phyloP scores from a whole-genome alignment of 2,113 vertebrate species.

The Tricholaema leucomelas region DNA sequence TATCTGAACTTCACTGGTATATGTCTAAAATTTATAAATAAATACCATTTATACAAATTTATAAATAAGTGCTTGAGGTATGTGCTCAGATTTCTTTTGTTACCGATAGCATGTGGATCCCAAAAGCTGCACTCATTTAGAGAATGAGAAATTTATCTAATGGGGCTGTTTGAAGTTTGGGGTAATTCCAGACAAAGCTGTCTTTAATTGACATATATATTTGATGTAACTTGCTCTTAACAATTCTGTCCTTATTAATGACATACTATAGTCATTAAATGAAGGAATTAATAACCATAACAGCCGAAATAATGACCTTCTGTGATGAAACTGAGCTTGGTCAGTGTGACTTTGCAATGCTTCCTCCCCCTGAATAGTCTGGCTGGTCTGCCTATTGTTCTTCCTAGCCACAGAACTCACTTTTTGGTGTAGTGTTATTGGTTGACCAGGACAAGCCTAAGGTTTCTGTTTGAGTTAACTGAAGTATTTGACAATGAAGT shows the following conservation, averaged over 20 bases:
- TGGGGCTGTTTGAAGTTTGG: neutral
- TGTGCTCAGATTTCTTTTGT: neutral
- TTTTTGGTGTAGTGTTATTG: neutral
- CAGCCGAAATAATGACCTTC: neutral
- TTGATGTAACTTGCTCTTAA: neutral
- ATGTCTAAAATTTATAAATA: neutral
- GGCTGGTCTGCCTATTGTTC: neutral
- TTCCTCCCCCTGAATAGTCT: neutral
- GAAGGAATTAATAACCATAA: neutral
- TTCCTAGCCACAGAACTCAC: neutral
- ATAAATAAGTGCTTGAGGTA: neutral
- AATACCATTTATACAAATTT: neutral
- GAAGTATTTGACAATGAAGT: neutral
- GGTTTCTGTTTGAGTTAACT: neutral
- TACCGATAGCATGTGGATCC: neutral
- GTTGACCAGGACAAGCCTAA: neutral
- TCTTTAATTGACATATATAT: neutral
- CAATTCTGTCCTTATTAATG: neutral
- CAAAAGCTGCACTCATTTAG: neutral
- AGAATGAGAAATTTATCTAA: neutral
- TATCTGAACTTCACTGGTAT: neutral
- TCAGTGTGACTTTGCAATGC: neutral
- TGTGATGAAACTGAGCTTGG: neutral
- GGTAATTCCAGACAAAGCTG: neutral
- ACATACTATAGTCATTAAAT: neutral